These are phyloP conservation scores for Dendroctonus valens DNA, from an alignment of 1,140 invertebrate genomes.

Conservation along the genomic window DNA sequence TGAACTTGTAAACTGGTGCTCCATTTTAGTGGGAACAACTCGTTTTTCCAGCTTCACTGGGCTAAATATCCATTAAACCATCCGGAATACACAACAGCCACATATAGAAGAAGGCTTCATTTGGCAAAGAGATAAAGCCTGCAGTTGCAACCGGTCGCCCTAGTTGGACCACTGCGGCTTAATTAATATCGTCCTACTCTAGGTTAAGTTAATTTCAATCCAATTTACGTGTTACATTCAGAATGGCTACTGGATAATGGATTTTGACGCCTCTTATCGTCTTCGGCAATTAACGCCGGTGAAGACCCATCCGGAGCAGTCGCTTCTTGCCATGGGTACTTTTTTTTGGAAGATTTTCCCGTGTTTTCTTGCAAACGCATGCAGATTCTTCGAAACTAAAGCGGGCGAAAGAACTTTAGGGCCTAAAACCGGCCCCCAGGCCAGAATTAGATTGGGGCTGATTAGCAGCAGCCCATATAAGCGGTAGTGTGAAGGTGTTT, in stretches of 20 bases:
- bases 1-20: no score
- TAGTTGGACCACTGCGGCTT: not conserved
- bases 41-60: no score
- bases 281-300: constrained; percentile 8
- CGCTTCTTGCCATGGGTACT: not conserved
- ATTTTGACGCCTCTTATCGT: constrained; percentile 12
- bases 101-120: no score
- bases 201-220: constrained; percentile 11
- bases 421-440: no score
- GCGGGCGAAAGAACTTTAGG: no score
- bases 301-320: constrained; percentile 3
- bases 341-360: constrained; percentile 2
- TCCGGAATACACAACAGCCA: no score
- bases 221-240: constrained; percentile 16
- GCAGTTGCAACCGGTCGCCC: no score
- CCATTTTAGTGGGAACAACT: no score
- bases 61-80: no score
- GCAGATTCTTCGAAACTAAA: not conserved
- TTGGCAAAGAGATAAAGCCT: no score
- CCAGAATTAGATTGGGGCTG: no score
- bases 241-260: constrained; percentile 13
- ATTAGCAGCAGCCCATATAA: not conserved
- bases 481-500: no score
- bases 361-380: not conserved
- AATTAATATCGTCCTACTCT: constrained; percentile 9